phyloP scores from a whole-genome alignment of 1,140 invertebrate species.

The Lepidurus apus region DNA sequence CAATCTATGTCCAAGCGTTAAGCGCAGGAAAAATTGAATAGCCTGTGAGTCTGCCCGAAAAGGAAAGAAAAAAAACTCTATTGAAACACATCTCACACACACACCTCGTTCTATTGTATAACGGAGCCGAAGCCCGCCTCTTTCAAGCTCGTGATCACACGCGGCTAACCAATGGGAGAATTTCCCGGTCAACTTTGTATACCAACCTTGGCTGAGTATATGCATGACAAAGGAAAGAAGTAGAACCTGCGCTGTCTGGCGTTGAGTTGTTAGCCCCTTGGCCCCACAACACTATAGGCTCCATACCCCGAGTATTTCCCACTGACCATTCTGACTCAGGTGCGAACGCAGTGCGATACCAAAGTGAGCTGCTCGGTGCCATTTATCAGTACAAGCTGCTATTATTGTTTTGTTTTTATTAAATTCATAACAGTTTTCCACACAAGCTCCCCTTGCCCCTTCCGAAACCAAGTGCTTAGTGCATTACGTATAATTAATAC shows the following conservation, averaged over 20 bases:
- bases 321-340: constrained; percentile 21
- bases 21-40: constrained; percentile 22
- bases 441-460: too few relatives aligned
- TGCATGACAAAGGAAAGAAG: constrained; percentile 14
- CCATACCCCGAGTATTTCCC: neutral
- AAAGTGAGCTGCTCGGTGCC: neutral
- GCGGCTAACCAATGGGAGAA: constrained; percentile 13
- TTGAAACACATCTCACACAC: constrained; percentile 14
- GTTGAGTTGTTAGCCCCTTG: neutral
- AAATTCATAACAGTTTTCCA: too few relatives aligned
- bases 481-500: too few relatives aligned
- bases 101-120: constrained; percentile 19
- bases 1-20: constrained; percentile 2
- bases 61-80: neutral
- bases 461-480: too few relatives aligned
- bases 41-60: neutral
- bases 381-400: too few relatives aligned
- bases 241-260: neutral
- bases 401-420: too few relatives aligned
- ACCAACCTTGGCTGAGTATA: constrained; percentile 5
- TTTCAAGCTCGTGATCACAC: neutral
- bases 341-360: constrained; percentile 20
- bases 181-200: neutral
- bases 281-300: neutral
- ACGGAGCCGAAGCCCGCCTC: neutral